Evolutionary conservation across 2,888 invertebrate genomes (phyloP).

Genomic region (Drepanosiphum platanoidis): DNA sequence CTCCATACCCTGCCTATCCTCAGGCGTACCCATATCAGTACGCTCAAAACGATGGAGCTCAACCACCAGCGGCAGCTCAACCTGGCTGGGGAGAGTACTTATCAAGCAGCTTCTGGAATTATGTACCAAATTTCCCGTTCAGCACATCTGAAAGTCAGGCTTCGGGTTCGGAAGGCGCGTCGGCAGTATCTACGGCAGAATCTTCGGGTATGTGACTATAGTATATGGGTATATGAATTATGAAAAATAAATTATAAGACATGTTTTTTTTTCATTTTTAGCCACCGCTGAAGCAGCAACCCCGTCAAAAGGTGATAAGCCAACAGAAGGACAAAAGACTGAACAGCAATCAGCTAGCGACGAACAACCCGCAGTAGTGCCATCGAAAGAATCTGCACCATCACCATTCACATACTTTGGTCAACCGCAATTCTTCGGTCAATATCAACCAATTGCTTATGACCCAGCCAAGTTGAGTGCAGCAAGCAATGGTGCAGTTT

Average conservation of each 20-base stretch:
- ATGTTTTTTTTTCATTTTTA: background rate
- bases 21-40: slow-evolving; percentile 23
- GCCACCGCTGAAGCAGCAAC: background rate
- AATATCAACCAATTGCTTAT: slow-evolving; percentile 61
- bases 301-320: slow-evolving; percentile 41
- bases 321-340: slow-evolving; percentile 4
- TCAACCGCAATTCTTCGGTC: slow-evolving; percentile 68
- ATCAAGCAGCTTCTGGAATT: slow-evolving; percentile 20
- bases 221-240: background rate
- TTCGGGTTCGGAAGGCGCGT: slow-evolving; percentile 58
- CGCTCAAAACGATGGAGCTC: slow-evolving; percentile 17
- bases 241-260: background rate
- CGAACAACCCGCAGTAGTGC: background rate
- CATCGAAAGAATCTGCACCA: slow-evolving; percentile 43
- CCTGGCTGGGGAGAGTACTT: slow-evolving; percentile 38
- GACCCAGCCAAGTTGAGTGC: slow-evolving; percentile 63
- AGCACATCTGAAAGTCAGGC: slow-evolving; percentile 31
- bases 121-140: slow-evolving; percentile 34
- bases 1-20: slow-evolving; percentile 23
- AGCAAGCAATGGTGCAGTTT: slow-evolving; percentile 64
- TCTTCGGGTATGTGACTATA: slow-evolving; percentile 28
- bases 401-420: slow-evolving; percentile 69
- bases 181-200: slow-evolving; percentile 61
- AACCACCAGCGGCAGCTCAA: background rate
- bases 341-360: slow-evolving; percentile 7